Evolutionary conservation across 2,888 invertebrate genomes (phyloP), one percentile per base, ranked within the genome.

Genomic region (Coecobrya sp.): DNA sequence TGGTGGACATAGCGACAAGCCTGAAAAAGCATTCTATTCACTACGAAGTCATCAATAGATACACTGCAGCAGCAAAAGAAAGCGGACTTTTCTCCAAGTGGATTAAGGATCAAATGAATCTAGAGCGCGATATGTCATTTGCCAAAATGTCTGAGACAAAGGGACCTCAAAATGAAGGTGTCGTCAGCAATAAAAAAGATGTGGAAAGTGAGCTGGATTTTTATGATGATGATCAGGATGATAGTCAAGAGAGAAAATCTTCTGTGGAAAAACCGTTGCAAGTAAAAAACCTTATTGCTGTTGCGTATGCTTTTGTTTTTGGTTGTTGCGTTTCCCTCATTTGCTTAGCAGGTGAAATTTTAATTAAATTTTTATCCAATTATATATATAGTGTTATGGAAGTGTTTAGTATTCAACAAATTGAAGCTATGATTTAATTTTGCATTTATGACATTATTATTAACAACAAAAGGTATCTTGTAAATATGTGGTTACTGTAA

Each of bases 21-120:
- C 11, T 86, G 19, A 52, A 25, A n/a, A 68, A 19, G 7, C 30
- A 81, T 42, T 62, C 79, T 10, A 42, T 79, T 49, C 45, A 88
- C 65, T 25, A 42, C 65, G 10, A 76, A 7, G 16, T 22, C 27
- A 4, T 65, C 2, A 62, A 59, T 16, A 4, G n/a, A 0, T 59
- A 65, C 10, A 27, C 16, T n/a, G 79, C 10, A 1, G 22, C 62
- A 10, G 19, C 82, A 11, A 82, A 42, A 19, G 59, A 59, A 11
- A 36, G 16, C 19, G 82, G 82, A 0, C 22, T 82, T 8, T 30
- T 82, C 11, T 0, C 1, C 10, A 82, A 82, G 22, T 62, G 59
- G 82, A 62, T 59, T 0, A 62, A 22, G 4, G 81, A 52, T 10
- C 55, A 81, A 81, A 82, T 82, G 62, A 22, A 19, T 19, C 11